These are phyloP conservation scores for Poecilus cupreus DNA, from an alignment of 2,888 invertebrate species.

Conservation along the genomic window DNA sequence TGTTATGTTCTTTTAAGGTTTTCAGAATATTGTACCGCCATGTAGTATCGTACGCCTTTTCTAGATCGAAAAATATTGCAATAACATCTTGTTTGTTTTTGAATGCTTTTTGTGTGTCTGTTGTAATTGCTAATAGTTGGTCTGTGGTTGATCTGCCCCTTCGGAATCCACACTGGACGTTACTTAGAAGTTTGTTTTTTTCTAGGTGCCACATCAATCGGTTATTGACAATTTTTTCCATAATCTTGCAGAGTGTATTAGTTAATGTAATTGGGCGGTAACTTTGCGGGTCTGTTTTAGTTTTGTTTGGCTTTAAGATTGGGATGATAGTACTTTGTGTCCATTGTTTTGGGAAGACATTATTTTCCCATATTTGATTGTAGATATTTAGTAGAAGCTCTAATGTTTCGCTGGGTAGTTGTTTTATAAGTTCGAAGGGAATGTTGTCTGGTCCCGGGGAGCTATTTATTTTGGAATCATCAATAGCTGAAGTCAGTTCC, in stretches of 20 bases:
- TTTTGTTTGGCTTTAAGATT: neutral
- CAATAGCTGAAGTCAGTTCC: neutral
- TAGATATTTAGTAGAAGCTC: neutral
- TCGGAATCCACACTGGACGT: neutral
- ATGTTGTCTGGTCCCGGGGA: conserved; percentile 1
- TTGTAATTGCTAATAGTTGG: neutral
- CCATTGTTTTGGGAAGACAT: conserved; percentile 22
- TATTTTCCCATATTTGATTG: conserved; percentile 7
- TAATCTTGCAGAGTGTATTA: conserved; percentile 5
- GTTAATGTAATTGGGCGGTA: conserved; percentile 3
- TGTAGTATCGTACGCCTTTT: too few species aligned
- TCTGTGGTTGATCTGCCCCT: conserved; percentile 1
- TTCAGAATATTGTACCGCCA: neutral
- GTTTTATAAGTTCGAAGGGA: too few species aligned
- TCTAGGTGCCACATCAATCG: neutral
- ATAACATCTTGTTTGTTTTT: neutral
- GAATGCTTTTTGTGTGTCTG: neutral
- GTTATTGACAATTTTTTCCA: neutral
- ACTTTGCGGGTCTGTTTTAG: neutral
- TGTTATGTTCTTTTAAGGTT: neutral
- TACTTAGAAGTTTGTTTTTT: neutral
- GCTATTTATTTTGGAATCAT: neutral
- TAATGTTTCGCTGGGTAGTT: neutral
- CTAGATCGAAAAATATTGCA: neutral
- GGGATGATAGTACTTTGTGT: conserved; percentile 2